These are phyloP conservation scores for Phortica variegata DNA, from an alignment of 1,140 invertebrate genomes.

Conservation along the genomic window DNA sequence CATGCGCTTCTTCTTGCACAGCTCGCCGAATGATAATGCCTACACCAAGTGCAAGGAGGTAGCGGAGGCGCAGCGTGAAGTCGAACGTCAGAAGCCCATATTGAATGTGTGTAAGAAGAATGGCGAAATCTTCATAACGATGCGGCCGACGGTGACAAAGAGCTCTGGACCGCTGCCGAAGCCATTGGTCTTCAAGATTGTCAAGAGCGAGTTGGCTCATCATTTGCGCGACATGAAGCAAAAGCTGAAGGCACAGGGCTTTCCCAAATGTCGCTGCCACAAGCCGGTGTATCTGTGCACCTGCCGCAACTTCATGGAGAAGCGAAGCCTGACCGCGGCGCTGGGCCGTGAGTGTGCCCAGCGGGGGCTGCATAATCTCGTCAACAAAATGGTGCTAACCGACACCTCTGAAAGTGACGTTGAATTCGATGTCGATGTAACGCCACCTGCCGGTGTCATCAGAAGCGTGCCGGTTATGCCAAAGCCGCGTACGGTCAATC, in stretches of 20 bases:
- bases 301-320: constrained; percentile 34
- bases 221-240: constrained; percentile 31
- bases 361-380: constrained; percentile 19
- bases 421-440: constrained; percentile 46
- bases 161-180: constrained; percentile 15
- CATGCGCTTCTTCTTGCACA: constrained; percentile 46
- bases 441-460: constrained; percentile 29
- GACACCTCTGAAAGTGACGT: constrained; percentile 49
- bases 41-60: constrained; percentile 10
- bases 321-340: constrained; percentile 21
- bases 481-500: constrained; percentile 10
- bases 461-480: constrained; percentile 1
- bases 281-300: constrained; percentile 33
- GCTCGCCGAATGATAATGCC: constrained; percentile 9
- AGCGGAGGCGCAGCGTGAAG: background rate
- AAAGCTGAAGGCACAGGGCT: constrained; percentile 35
- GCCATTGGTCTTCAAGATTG: constrained; percentile 42
- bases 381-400: constrained; percentile 27
- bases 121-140: constrained; percentile 37
- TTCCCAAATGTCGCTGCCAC: constrained; percentile 42
- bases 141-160: constrained; percentile 22
- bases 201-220: constrained; percentile 30
- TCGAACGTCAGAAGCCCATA: constrained; percentile 17
- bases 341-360: constrained; percentile 32
- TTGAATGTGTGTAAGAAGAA: constrained; percentile 41